These are phyloP conservation scores for Marcusenius ussheri DNA, from an alignment of 2,113 vertebrate species.

Conservation along the genomic window DNA sequence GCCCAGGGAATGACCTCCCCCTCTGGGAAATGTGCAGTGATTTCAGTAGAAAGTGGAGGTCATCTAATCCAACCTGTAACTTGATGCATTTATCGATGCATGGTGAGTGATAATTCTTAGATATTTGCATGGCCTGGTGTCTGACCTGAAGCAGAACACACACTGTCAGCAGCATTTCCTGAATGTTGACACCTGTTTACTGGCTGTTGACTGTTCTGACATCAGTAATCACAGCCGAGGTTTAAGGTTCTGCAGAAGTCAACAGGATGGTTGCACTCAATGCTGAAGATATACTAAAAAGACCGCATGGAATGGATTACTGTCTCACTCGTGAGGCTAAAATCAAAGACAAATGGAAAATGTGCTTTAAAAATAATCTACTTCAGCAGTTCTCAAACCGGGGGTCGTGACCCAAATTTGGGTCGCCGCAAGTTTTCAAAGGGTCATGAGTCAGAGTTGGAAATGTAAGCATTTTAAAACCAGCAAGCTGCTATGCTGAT, in stretches of 20 bases:
- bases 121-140: not conserved
- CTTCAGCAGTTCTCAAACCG: not conserved
- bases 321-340: not conserved
- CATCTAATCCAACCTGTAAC: not conserved
- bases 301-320: not conserved
- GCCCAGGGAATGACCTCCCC: conserved; percentile 51
- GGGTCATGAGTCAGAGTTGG: no score
- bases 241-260: not conserved
- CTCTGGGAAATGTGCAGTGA: conserved; percentile 26
- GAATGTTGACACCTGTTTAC: not conserved
- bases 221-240: not conserved
- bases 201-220: not conserved
- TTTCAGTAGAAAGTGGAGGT: not conserved
- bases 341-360: not conserved
- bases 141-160: not conserved
- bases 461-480: no score
- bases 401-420: no score
- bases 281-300: not conserved
- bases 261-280: not conserved
- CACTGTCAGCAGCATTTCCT: not conserved
- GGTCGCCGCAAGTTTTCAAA: no score
- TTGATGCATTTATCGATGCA: not conserved
- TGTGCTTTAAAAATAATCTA: not conserved
- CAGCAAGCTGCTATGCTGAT: no score
- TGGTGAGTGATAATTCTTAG: not conserved